Evolutionary conservation across 2,797 vertebrate species (phyloP).

Genomic region (Diglossa cyanea): DNA sequence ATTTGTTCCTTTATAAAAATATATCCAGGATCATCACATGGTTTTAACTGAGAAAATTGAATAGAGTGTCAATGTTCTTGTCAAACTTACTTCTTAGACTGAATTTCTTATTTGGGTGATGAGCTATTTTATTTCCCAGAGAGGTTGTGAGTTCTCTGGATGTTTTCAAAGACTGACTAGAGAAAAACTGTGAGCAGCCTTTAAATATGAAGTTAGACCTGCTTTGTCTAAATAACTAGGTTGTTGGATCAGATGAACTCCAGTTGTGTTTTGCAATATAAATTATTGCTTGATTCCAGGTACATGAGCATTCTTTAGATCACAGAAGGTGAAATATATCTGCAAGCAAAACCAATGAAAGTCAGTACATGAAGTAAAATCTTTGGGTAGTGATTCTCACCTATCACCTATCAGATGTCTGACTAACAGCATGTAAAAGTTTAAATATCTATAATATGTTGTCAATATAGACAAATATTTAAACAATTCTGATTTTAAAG

Average conservation of each 20-base stretch:
- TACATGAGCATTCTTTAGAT: background rate
- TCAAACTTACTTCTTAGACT: background rate
- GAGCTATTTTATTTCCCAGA: background rate
- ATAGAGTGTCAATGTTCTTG: background rate
- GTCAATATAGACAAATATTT: background rate
- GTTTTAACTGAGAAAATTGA: background rate
- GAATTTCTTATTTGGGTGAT: background rate
- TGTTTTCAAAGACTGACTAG: background rate
- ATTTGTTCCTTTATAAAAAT: background rate
- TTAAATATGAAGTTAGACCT: background rate
- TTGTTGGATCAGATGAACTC: background rate
- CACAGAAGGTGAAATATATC: background rate
- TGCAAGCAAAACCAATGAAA: background rate
- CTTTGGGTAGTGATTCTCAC: background rate
- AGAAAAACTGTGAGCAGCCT: background rate
- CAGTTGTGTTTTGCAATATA: background rate
- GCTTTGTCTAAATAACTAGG: background rate
- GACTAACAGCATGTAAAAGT: background rate
- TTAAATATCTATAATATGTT: background rate
- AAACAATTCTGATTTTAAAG: background rate
- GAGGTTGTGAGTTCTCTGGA: background rate
- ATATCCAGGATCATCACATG: background rate
- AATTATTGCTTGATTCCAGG: background rate
- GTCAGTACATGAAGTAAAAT: background rate
- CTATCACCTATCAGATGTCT: background rate